These are phyloP conservation scores for Caenorhabditis wallacei DNA, from an alignment of 2,888 invertebrate genomes.

Conservation along the genomic window DNA sequence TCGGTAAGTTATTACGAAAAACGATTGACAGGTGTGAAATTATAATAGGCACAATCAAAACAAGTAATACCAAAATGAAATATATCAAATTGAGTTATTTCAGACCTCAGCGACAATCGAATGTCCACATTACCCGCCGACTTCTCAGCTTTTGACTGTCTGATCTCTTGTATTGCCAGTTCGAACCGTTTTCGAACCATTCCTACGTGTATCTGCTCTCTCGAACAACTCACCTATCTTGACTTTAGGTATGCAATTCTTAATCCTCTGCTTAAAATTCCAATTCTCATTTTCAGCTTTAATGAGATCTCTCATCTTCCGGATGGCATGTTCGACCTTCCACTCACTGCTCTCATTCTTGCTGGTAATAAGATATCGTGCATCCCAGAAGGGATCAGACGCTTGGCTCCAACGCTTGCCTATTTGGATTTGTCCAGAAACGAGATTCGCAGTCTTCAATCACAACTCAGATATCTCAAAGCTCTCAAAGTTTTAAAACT, in stretches of 20 bases:
- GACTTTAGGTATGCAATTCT: constrained; percentile 58
- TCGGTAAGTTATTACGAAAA: constrained; percentile 34
- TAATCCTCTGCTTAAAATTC: neutral
- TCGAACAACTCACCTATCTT: constrained; percentile 66
- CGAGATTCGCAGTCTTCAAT: constrained; percentile 45
- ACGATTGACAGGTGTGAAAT: constrained; percentile 1
- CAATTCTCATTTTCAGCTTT: constrained; percentile 54
- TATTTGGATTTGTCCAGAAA: constrained; percentile 62
- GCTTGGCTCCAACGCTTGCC: constrained; percentile 57
- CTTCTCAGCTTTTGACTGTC: constrained; percentile 62
- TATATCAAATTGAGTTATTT: constrained; percentile 12
- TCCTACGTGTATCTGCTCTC: constrained; percentile 63
- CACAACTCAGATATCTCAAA: constrained; percentile 53
- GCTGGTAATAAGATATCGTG: constrained; percentile 59
- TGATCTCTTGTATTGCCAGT: constrained; percentile 63
- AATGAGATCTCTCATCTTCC: constrained; percentile 65
- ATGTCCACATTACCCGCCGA: constrained; percentile 67
- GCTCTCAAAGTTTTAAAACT: constrained; percentile 59
- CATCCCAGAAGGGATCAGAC: constrained; percentile 60
- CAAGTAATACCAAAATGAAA: neutral
- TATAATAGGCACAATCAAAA: neutral
- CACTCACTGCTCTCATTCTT: constrained; percentile 59
- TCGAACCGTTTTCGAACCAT: constrained; percentile 63
- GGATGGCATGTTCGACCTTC: constrained; percentile 66
- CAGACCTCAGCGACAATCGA: constrained; percentile 72